Evolutionary conservation across 2,888 invertebrate genomes (phyloP).

Genomic region (Scaeva pyrastri): DNA sequence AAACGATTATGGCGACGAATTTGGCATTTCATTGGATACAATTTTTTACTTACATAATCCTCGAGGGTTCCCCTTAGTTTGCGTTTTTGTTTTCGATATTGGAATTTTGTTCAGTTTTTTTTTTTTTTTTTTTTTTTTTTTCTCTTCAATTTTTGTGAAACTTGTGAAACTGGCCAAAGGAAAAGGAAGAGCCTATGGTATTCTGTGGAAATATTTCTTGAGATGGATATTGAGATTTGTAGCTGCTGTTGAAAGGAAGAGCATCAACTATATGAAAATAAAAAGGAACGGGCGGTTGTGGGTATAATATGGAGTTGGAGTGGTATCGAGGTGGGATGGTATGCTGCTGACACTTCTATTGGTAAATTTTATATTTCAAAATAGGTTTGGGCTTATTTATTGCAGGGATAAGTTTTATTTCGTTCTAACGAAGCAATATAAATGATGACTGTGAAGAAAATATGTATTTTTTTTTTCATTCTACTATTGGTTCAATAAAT

Average conservation of each 20-base stretch:
- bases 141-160: constrained; percentile 12
- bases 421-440: constrained; percentile 35
- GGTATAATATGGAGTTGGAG: background rate
- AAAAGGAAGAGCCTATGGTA: constrained; percentile 13
- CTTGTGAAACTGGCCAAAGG: constrained; percentile 35
- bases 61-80: constrained; percentile 58
- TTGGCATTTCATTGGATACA: constrained; percentile 58
- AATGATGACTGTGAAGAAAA: constrained; percentile 48
- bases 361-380: constrained; percentile 62
- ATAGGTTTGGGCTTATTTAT: constrained; percentile 59
- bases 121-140: constrained; percentile 27
- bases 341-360: constrained; percentile 68
- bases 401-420: constrained; percentile 44
- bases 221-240: constrained; percentile 65
- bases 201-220: constrained; percentile 39
- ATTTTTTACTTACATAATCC: constrained; percentile 52
- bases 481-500: constrained; percentile 41
- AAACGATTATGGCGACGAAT: constrained; percentile 73
- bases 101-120: constrained; percentile 51
- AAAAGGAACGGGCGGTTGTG: background rate
- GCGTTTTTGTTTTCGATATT: constrained; percentile 69
- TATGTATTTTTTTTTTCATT: constrained; percentile 21
- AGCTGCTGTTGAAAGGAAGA: constrained; percentile 50
- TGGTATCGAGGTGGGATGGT: constrained; percentile 23
- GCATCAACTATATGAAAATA: background rate